Base-by-base conservation (phyloP, 2,113 vertebrate genomes). In the Limnothrissa miodon region DNA sequence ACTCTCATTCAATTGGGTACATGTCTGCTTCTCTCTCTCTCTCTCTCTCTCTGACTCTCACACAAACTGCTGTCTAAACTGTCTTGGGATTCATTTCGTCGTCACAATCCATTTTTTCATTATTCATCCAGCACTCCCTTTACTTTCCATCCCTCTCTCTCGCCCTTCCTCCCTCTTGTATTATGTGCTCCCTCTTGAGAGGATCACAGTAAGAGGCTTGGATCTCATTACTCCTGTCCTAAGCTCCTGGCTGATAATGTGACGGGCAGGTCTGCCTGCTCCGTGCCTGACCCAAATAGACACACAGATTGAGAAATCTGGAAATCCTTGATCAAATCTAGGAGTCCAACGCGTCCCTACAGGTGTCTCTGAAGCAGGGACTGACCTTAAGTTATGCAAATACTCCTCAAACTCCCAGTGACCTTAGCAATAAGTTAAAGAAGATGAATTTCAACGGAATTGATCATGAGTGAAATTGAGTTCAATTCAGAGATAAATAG, bases 231-330 rank as follows among this genome's bases (percentile, higher is more conserved):
- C 81, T 86, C 82, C 66, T 89, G 78, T 48, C 82, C 81, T 93
- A 93, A 93, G 91, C 90, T 88, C 79, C 42, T 83, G 21, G 82
- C 79, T 87, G 89, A 86, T 89, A 89, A 90, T 87, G 83, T 88
- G 86, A 84, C 81, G 78, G 36, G 82, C 66, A n/a, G n/a, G n/a
- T n/a, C n/a, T 82, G 39, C 62, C 53, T 82, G 70, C 85, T 81
- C 59, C 91, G 78, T 85, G 83, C 86, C 86, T 90, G 91, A 94
- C 89, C 92, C 87, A 92, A 80, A 92, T 93, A 45, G 45, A 80
- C 53, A 56, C 13, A 48, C 44, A 46, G 59, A 48, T 51, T 13
- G 1, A 74, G 13, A 36, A 17, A 13, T 15, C 13, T 74, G 10
- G 33, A 74, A 74, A 5, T 74, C 66, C 66, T 33, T 74, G 66